A percentile compares a stretch with the other conserved stretches of the same genome.
Conservation (phyloP, 1,140 invertebrate genomes). For the Neodiprion virginianus region DNA sequence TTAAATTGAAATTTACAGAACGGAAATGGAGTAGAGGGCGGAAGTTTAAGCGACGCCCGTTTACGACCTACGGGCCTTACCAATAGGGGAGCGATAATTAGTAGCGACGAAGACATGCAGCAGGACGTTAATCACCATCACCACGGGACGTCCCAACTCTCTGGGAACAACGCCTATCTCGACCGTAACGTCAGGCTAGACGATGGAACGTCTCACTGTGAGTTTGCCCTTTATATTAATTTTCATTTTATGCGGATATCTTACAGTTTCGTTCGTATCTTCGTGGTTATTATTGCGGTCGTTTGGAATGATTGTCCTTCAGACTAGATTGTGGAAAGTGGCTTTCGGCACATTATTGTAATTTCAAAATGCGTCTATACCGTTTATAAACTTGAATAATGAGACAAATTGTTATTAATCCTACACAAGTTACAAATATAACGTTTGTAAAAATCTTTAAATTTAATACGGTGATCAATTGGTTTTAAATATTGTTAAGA, state of each 20-base stretch:
- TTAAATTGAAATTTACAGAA: conserved; percentile 34
- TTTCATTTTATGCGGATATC: no score
- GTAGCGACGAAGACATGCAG: conserved; percentile 58
- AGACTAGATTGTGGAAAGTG: no score
- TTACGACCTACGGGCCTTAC: conserved; percentile 39
- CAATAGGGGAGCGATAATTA: conserved; percentile 48
- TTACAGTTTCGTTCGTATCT: conserved; percentile 17
- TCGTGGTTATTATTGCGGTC: conserved; percentile 9
- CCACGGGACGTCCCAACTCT: conserved; percentile 41
- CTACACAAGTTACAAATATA: no score
- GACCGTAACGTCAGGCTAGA: conserved; percentile 55
- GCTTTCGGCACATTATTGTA: no score
- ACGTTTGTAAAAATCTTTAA: no score
- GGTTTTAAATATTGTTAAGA: no score
- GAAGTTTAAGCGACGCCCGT: conserved; percentile 49
- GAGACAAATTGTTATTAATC: no score
- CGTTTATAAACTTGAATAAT: no score
- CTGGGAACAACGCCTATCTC: conserved; percentile 50
- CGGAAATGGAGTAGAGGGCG: conserved; percentile 46
- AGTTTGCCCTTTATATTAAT: conserved; percentile 25
- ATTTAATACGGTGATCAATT: no score
- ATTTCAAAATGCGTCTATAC: no score
- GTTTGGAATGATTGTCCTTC: background rate
- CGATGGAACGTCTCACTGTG: conserved; percentile 57
- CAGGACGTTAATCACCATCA: conserved; percentile 51